These are phyloP conservation scores for Alsophila aescularia DNA, from an alignment of 2,888 invertebrate species.

Conservation along the genomic window DNA sequence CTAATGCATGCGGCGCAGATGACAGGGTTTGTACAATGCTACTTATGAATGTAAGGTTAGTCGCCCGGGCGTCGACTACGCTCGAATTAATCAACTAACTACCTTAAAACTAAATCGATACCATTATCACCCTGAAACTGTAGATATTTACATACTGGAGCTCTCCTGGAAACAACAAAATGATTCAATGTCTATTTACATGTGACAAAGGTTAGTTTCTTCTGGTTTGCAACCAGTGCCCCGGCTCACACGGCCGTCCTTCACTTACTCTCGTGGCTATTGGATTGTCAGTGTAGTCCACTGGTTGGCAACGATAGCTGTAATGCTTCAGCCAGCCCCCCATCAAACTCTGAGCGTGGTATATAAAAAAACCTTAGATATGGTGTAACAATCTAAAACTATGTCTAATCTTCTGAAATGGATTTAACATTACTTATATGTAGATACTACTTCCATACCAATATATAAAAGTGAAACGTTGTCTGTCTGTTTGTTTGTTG, in stretches of 20 bases:
- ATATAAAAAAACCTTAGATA: constrained; percentile 57
- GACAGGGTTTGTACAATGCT: constrained; percentile 27
- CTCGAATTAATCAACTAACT: constrained; percentile 20
- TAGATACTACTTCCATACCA: too few relatives aligned
- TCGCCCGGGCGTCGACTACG: constrained; percentile 7
- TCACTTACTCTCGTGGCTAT: constrained; percentile 93
- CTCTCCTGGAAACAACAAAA: constrained; percentile 55
- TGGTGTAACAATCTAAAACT: neutral
- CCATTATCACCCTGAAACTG: constrained; percentile 41
- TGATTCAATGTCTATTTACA: constrained; percentile 71
- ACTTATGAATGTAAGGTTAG: constrained; percentile 33
- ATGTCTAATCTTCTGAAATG: too few relatives aligned
- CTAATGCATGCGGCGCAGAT: constrained; percentile 33
- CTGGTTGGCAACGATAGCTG: constrained; percentile 95
- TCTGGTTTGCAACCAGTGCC: constrained; percentile 45
- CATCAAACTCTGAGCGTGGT: constrained; percentile 89
- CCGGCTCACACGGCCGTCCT: constrained; percentile 44
- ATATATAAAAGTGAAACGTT: too few relatives aligned
- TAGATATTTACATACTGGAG: constrained; percentile 48
- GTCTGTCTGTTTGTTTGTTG: too few relatives aligned
- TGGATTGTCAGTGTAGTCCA: constrained; percentile 93
- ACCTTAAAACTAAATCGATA: constrained; percentile 39
- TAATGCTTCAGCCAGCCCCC: constrained; percentile 96
- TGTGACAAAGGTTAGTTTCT: constrained; percentile 67
- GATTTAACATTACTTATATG: too few relatives aligned